Conservation (phyloP, 2,888 invertebrate genomes). For the Bombylius major region DNA sequence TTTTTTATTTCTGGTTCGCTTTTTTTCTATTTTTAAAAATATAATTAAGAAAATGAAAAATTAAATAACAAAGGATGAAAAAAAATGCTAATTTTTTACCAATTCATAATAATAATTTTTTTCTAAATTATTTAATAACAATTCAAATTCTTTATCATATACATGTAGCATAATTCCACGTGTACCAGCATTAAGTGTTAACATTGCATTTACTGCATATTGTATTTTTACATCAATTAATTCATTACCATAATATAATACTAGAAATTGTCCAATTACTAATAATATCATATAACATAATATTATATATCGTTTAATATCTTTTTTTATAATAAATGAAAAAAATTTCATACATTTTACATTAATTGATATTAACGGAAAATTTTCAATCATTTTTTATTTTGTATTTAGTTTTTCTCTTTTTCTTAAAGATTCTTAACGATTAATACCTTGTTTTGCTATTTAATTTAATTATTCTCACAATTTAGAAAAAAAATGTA, state of each 20-base stretch:
- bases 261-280: slow-evolving; percentile 6
- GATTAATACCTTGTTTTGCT: no score
- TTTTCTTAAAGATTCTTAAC: no score
- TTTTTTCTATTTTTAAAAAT: neutral
- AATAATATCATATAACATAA: slow-evolving; percentile 1
- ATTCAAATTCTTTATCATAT: slow-evolving; percentile 1
- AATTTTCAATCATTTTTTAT: neutral
- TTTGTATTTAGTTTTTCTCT: no score
- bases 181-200: slow-evolving; percentile 7
- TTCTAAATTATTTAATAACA: slow-evolving; percentile 7
- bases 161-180: slow-evolving; percentile 2
- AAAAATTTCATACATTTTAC: slow-evolving; percentile 3
- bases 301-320: slow-evolving; percentile 6
- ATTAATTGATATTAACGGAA: slow-evolving; percentile 3
- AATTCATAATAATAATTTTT: neutral
- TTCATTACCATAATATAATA: slow-evolving; percentile 5
- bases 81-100: neutral
- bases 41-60: neutral
- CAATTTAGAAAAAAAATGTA: no score
- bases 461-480: no score
- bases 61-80: neutral
- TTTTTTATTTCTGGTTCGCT: neutral
- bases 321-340: slow-evolving; percentile 6
- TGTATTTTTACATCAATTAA: slow-evolving; percentile 5
- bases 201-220: slow-evolving; percentile 5